Conservation (phyloP, 1,140 invertebrate genomes). For the Drosophila quadrilineata region DNA sequence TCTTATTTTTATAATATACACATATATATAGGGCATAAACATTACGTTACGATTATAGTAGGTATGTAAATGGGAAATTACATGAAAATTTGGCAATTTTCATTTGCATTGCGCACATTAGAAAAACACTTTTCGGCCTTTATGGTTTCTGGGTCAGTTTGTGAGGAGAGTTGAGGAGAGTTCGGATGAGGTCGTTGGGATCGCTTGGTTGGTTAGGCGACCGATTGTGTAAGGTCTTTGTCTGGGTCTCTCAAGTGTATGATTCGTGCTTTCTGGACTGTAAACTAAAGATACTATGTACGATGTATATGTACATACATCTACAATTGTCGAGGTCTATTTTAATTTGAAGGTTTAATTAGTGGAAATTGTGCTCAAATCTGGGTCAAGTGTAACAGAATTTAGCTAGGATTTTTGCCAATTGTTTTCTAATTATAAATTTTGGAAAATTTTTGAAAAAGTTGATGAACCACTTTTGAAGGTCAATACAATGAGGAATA, state of each 20-base stretch:
- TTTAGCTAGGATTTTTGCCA: slow-evolving; percentile 21
- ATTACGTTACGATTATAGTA: too few relatives aligned
- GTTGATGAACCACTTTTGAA: slow-evolving; percentile 34
- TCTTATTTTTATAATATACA: slow-evolving; percentile 15
- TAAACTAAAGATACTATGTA: slow-evolving; percentile 45
- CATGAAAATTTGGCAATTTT: slow-evolving; percentile 68
- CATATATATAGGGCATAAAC: too few relatives aligned
- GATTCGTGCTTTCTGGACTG: slow-evolving; percentile 70
- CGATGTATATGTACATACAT: background rate
- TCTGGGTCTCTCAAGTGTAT: slow-evolving; percentile 31
- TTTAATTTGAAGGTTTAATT: slow-evolving; percentile 70
- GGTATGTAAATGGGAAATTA: too few relatives aligned
- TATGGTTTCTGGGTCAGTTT: slow-evolving; percentile 57
- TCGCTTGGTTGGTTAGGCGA: slow-evolving; percentile 64
- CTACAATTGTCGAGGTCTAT: slow-evolving; percentile 39
- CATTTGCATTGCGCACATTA: slow-evolving; percentile 43
- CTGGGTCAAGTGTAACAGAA: slow-evolving; percentile 62
- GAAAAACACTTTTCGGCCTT: slow-evolving; percentile 45
- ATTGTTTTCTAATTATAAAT: too few relatives aligned
- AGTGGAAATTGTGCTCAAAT: slow-evolving; percentile 54
- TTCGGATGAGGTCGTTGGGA: slow-evolving; percentile 31
- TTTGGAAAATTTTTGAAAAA: slow-evolving; percentile 30
- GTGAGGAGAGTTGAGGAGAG: slow-evolving; percentile 22
- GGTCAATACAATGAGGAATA: background rate
- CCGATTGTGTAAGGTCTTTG: slow-evolving; percentile 54